Base-by-base conservation (phyloP, 1,140 invertebrate genomes). In the Hylaeus volcanicus region DNA sequence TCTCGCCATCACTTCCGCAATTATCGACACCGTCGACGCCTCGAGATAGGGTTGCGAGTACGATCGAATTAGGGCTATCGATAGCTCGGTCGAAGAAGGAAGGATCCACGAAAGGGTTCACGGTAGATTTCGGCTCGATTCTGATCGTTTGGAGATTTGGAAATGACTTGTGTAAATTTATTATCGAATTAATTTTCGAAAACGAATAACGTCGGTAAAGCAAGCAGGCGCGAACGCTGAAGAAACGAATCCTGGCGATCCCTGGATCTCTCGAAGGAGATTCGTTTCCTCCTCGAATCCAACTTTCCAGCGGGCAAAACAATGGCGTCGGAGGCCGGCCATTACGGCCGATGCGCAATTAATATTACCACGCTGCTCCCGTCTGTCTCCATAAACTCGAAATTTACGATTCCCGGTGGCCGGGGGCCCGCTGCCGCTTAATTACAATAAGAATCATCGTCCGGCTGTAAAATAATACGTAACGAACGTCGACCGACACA, bases 21-120 rank as follows among this genome's bases (percentile, higher is more conserved):
- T 79, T 81, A 74, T 85, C 84, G 65, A 79, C 68, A 80, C 87
- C 76, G 83, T 64, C 78, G 70, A 82, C 82, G 74, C 74, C 61
- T 26, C 6, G n/a, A 14, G 68, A 78, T 79, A 58, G 69, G 8
- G 14, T 58, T 69, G 65, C 60, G 74, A 70, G 65, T 77, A 63
- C 68, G 63, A 71, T 63, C 76, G 70, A 79, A 79, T 79, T 77
- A 87, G 79, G 69, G 72, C 70, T 75, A 79, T 69, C 14, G 61
- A 80, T 89, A 89, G 90, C 84, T 89, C 48, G 48, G 53, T 1
- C 61, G 61, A 43, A 45, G 45, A 51, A 26, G 26, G 26, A 26
- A 26, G 26, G 26, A 26, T 26, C 26, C 26, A 26, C 26, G 26
- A 26, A 26, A 26, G 26, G 26, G 26, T 26, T 26, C 26, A 26